These are phyloP conservation scores for Periophthalmus modestus DNA, from an alignment of 2,113 vertebrate genomes.

Conservation along the genomic window DNA sequence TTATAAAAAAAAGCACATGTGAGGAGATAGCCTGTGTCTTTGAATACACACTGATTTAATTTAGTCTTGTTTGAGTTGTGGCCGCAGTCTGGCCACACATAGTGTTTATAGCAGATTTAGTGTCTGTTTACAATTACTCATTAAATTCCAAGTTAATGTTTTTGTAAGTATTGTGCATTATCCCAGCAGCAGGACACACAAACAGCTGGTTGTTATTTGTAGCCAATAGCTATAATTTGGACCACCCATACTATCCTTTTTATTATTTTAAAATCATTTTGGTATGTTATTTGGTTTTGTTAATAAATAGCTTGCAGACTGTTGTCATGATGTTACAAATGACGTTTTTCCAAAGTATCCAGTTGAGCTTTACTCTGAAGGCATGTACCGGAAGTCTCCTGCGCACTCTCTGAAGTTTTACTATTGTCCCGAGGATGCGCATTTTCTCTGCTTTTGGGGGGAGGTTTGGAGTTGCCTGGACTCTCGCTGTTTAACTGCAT, in stretches of 20 bases:
- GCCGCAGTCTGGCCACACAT: not conserved
- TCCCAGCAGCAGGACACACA: not conserved
- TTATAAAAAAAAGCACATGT: not conserved
- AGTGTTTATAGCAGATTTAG: not conserved
- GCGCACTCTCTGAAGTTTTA: rapidly evolving
- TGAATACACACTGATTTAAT: not conserved
- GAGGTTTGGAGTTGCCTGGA: slow-evolving; percentile 56
- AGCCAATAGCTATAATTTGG: not conserved
- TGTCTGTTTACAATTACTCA: slow-evolving; percentile 2
- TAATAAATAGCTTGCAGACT: not conserved
- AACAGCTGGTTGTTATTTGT: not conserved
- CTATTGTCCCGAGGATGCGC: slow-evolving; percentile 42
- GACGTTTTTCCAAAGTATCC: not conserved
- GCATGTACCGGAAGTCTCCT: not conserved
- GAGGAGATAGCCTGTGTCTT: not conserved
- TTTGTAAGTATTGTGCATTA: not conserved
- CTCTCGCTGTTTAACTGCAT: slow-evolving; percentile 56
- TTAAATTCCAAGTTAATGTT: slow-evolving; percentile 4
- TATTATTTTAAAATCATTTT: not conserved
- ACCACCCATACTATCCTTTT: not conserved
- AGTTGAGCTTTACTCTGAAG: slow-evolving; percentile 35
- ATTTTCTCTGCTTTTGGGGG: slow-evolving; percentile 57
- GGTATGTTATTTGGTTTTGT: not conserved
- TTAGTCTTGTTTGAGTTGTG: not conserved
- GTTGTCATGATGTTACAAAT: not conserved